These are phyloP conservation scores for Conchocele bisecta DNA, from an alignment of 2,888 invertebrate genomes.

Conservation along the genomic window DNA sequence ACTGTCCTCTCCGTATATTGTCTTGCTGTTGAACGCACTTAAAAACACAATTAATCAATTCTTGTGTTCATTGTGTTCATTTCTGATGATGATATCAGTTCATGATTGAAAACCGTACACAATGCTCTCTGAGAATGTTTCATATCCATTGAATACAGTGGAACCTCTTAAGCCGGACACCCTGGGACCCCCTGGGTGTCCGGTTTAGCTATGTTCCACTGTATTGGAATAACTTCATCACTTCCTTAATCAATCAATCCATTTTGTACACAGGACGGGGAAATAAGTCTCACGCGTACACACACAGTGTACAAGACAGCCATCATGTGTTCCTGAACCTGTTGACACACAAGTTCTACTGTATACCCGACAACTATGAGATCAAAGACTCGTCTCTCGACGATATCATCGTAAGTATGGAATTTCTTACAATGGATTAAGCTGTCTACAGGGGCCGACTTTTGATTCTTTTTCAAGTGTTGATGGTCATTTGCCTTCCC, in stretches of 20 bases:
- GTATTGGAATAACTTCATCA: too few species aligned
- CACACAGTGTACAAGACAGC: constrained; percentile 98
- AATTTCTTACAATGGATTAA: too few species aligned
- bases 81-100: not conserved
- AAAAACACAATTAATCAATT: too few species aligned
- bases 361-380: constrained; percentile 99
- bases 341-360: constrained; percentile 98
- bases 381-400: constrained; percentile 97
- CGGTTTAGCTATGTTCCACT: too few species aligned
- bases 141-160: not conserved
- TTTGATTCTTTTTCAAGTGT: not conserved
- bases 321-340: constrained; percentile 99
- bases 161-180: too few species aligned
- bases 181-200: too few species aligned
- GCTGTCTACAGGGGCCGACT: too few species aligned
- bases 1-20: too few species aligned
- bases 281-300: constrained; percentile 98
- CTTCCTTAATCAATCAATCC: too few species aligned
- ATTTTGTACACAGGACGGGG: constrained; percentile 93
- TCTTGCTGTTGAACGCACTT: too few species aligned
- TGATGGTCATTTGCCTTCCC: not conserved
- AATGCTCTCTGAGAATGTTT: not conserved
- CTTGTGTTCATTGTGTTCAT: not conserved
- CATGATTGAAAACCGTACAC: not conserved
- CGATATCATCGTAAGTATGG: constrained; percentile 90